Evolutionary conservation across 2,888 invertebrate genomes (phyloP), one percentile per base, ranked within the genome.

Genomic region (Phalangium opilio): DNA sequence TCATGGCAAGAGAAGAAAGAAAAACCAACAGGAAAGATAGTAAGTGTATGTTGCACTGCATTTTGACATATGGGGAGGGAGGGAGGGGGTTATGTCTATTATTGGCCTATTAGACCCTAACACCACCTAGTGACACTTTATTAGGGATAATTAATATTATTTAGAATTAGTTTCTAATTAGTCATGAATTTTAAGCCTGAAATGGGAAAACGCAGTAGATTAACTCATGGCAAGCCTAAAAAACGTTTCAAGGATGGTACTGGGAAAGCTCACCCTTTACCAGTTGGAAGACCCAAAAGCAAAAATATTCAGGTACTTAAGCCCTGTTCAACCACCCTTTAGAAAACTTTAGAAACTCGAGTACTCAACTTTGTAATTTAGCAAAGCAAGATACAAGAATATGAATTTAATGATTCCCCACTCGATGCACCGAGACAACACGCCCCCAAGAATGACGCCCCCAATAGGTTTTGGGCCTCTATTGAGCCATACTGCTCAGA

Each of bases 401-500:
- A 50, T 40, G 53, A 55, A 17, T 51, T 53, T 12, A 51, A 46
- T 1, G 52, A 53, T 44, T 48, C 53, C 8, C 42, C 52, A 12
- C 39, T 41, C 3, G 54, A 52, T 2, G 46, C 57, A 5, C 60
- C 60, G 5, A 56, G 59, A 45, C 67, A 78, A 20, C 27, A 27
- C 27, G 64, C 83, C 48, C 83, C 83, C 15, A 86, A 85, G 68
- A 90, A 91, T 65, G 91, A 93, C 67, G 83, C 83, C 47, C 86
- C 90, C 10, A 87, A 89, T 61, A 83, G 87, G 65, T 93, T 93
- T 70, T 95, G 93, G 93, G 76, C 83, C 34, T 86, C 85, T 2
- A 83, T 93, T 1, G 91, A 93, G 65, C 86, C 89, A 0, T 93
- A 86, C 63, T 91, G 90, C 66, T 78, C 83, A 51, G 85, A 87